These are phyloP conservation scores for Stratiomys singularior DNA, from an alignment of 2,888 invertebrate species.

Conservation along the genomic window DNA sequence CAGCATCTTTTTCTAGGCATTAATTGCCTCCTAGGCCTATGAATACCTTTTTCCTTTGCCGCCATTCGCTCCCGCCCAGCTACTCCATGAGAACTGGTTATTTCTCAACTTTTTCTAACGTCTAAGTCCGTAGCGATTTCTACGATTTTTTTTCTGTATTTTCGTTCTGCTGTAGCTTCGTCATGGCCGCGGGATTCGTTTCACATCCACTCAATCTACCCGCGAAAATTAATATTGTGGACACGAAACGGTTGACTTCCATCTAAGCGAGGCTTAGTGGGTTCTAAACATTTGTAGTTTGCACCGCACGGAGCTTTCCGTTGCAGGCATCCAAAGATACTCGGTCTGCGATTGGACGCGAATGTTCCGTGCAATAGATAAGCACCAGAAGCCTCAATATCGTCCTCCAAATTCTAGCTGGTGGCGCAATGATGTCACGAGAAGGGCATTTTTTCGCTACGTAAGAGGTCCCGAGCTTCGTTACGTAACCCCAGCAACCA, in stretches of 20 bases:
- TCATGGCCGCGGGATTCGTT: slow-evolving; percentile 34
- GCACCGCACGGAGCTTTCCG: background rate
- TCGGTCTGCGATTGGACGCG: too few species aligned
- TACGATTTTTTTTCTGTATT: slow-evolving; percentile 33
- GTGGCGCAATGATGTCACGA: slow-evolving; percentile 27
- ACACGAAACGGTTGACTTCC: background rate
- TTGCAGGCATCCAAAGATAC: background rate
- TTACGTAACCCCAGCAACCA: slow-evolving; percentile 26
- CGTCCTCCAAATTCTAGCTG: slow-evolving; percentile 35
- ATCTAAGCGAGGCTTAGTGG: background rate
- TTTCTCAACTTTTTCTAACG: slow-evolving; percentile 47
- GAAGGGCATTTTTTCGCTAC: slow-evolving; percentile 40
- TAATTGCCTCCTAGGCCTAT: slow-evolving; percentile 49
- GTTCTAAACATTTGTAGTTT: background rate
- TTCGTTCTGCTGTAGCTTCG: slow-evolving; percentile 8
- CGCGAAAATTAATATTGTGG: slow-evolving; percentile 19
- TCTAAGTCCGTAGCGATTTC: slow-evolving; percentile 34
- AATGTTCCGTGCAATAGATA: too few species aligned
- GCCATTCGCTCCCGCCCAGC: slow-evolving; percentile 16
- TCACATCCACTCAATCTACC: slow-evolving; percentile 19
- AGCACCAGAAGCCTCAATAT: background rate
- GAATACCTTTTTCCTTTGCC: slow-evolving; percentile 21
- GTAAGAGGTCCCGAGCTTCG: background rate
- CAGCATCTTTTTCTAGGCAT: slow-evolving; percentile 46
- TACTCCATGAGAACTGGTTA: slow-evolving; percentile 47